Percentiles rank a stretch among this genome's conserved stretches.
phyloP scores from a whole-genome alignment of 1,140 invertebrate species.

The Mylabris phalerata region DNA sequence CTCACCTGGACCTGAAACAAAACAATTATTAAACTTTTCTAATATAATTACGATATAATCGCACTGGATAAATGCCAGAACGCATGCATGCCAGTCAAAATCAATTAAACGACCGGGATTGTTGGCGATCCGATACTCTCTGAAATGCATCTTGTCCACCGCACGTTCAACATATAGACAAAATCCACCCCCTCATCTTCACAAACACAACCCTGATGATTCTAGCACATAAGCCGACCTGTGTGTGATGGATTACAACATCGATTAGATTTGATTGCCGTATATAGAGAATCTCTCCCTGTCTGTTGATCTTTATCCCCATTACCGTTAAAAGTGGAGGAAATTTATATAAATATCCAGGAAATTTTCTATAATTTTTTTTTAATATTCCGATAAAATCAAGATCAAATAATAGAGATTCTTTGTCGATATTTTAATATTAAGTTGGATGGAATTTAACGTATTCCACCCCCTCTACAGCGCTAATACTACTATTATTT shows the following conservation, averaged over 20 bases:
- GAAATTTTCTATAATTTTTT: not conserved
- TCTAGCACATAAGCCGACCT: constrained; percentile 31
- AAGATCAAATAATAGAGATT: constrained; percentile 23
- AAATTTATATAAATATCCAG: not conserved
- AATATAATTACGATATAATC: too few relatives aligned
- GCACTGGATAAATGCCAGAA: too few relatives aligned
- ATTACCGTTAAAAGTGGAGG: too few relatives aligned
- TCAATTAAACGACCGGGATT: constrained; percentile 1
- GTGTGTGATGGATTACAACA: constrained; percentile 41
- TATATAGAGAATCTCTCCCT: constrained; percentile 24
- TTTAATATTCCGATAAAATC: not conserved
- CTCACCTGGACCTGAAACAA: constrained; percentile 30
- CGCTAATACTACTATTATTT: too few relatives aligned
- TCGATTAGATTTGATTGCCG: constrained; percentile 41
- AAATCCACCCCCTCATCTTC: not conserved
- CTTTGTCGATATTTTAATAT: constrained; percentile 25
- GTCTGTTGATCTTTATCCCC: not conserved
- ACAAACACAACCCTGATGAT: not conserved
- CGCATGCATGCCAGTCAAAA: not conserved
- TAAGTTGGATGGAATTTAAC: constrained; percentile 22
- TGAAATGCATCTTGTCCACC: constrained; percentile 3
- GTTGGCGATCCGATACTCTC: not conserved
- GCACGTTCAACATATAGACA: not conserved
- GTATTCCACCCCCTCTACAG: constrained; percentile 2
- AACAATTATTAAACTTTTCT: too few relatives aligned